phyloP scores from a whole-genome alignment of 2,888 invertebrate genomes.

The Pantelozetes paolii region DNA sequence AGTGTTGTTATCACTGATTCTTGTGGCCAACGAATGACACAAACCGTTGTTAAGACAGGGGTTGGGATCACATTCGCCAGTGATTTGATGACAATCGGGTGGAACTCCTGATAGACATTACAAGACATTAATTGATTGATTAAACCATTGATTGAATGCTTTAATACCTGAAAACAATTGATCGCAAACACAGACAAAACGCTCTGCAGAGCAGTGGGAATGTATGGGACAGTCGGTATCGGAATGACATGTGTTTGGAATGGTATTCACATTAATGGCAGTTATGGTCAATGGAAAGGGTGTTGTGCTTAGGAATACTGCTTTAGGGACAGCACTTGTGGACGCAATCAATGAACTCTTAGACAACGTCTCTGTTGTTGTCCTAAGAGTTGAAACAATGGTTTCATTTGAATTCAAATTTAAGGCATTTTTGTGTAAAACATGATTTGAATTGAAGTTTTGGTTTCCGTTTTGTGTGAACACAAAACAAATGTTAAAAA shows the following conservation, averaged over 20 bases:
- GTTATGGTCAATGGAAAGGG: background rate
- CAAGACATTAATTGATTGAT: background rate
- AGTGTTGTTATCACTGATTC: conserved; percentile 69
- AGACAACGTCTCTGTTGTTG: background rate
- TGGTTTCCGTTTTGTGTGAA: background rate
- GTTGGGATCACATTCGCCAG: conserved; percentile 60
- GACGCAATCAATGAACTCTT: background rate
- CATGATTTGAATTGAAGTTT: background rate
- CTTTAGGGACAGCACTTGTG: background rate
- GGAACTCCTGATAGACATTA: conserved; percentile 5
- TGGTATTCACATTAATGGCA: too few relatives aligned
- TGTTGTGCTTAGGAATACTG: background rate
- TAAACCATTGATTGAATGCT: background rate
- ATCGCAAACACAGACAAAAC: conserved; percentile 1
- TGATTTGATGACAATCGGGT: conserved; percentile 14
- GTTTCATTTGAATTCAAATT: background rate
- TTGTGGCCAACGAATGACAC: conserved; percentile 66
- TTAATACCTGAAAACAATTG: conserved; percentile 5
- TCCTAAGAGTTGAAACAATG: background rate
- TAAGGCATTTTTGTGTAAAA: background rate
- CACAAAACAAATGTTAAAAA: background rate
- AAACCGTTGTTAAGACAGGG: conserved; percentile 56
- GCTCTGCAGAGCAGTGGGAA: background rate
- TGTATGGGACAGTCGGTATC: background rate
- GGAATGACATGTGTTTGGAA: background rate